A percentile compares a stretch with the other conserved stretches of the same genome.
phyloP scores from a whole-genome alignment of 2,113 vertebrate genomes.

The Osmerus mordax region DNA sequence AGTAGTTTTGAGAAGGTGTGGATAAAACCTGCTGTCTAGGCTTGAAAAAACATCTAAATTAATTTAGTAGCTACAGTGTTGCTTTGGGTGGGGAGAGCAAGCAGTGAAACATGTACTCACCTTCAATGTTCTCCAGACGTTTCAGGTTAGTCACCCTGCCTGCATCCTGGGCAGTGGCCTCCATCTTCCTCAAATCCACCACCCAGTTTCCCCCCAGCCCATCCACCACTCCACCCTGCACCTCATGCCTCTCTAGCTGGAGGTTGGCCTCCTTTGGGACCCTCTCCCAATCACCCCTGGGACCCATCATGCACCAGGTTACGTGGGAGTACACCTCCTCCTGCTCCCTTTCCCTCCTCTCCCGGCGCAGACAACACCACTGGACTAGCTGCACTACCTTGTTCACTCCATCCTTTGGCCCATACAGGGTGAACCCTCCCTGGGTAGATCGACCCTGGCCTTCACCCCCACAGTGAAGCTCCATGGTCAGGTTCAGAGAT shows the following conservation, averaged over 20 bases:
- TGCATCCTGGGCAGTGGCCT: constrained; percentile 8
- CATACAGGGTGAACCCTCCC: constrained; percentile 30
- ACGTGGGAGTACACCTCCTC: constrained; percentile 40
- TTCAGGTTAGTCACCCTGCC: constrained; percentile 25
- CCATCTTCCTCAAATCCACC: constrained; percentile 21
- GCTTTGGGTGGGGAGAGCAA: too few relatives aligned
- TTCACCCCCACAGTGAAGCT: rapidly evolving
- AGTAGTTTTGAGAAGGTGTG: too few relatives aligned
- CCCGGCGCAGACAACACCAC: not conserved
- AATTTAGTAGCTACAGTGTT: not conserved
- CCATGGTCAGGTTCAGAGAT: constrained; percentile 34
- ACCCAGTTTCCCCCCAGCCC: constrained; percentile 30
- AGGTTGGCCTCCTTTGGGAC: constrained; percentile 52
- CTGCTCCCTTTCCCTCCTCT: constrained; percentile 43
- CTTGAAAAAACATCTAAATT: too few relatives aligned
- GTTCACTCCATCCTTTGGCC: constrained; percentile 50
- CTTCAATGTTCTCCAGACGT: constrained; percentile 49
- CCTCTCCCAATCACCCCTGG: constrained; percentile 48
- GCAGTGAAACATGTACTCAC: constrained; percentile 25
- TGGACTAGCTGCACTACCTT: constrained; percentile 27
- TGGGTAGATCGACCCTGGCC: not conserved
- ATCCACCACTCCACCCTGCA: constrained; percentile 40
- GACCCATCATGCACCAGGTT: constrained; percentile 58
- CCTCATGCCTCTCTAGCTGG: constrained; percentile 41
- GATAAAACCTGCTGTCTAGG: too few relatives aligned